Base-by-base conservation (phyloP, 2,797 vertebrate species). In the Cuniculus paca region DNA sequence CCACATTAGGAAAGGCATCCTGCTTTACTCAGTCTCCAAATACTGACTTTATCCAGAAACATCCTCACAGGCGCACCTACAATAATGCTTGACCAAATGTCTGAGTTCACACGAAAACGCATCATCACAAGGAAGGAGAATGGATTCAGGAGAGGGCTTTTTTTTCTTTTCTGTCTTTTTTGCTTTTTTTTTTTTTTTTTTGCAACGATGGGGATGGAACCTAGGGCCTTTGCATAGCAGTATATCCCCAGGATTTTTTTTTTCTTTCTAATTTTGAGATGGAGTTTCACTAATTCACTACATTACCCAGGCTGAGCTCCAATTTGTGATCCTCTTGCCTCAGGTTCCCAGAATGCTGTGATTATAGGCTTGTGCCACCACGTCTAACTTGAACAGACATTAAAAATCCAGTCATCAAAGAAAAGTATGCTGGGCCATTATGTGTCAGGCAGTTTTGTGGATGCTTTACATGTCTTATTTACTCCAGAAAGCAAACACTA, bases 71-170 rank as follows among this genome's bases (percentile, higher is more conserved):
- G 24, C 13, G 79, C 3, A 42, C 36, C 61, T 63, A 72, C 6
- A 8, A 5, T 68, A 60, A 70, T 11, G 39, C 24, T 34, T 54
- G 39, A 19, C 4, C 28, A 72, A 39, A 24, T 61, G 7, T 89
- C 45, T 52, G 31, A 19, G 45, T 39, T 28, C 28, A 45, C 39
- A 68, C 22, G n/a, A 34, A 85, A 54, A 90, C 36, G 9, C 50
- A 16, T 39, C 63, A 48, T 85, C 54, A 95, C 79, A 65, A 83
- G n/a, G 87, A 50, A 39, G n/a, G 56, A 90, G 81, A 74, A 80
- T 54, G 36, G 60, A 88, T 75, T 85, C 63, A 90, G 79, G 17
- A 90, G 31, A 28, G 36, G 20, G 1, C 20, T 74, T 42, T 72
- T 17, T 72, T 28, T 74, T 72, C 3, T 42, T 42, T 22, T 22